phyloP scores from a whole-genome alignment of 2,797 vertebrate species.

The Enteromius anoplus region DNA sequence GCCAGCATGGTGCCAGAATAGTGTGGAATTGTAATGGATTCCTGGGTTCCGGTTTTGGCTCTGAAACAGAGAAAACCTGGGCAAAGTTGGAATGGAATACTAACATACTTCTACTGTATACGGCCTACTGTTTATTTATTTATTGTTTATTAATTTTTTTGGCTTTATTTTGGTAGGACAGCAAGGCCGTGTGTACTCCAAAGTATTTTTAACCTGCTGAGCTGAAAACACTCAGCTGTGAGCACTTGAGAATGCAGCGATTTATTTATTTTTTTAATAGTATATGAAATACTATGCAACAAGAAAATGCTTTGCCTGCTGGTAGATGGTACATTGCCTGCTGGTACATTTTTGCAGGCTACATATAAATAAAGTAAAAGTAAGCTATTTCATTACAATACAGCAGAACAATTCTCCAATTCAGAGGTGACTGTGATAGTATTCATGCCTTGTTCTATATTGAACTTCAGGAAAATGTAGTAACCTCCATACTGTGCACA shows the following conservation, averaged over 20 bases:
- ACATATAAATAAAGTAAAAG: no score
- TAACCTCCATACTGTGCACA: not conserved
- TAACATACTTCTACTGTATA: not conserved
- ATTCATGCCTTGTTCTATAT: not conserved
- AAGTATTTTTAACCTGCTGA: no score
- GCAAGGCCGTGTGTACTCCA: not conserved
- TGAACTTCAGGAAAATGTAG: not conserved
- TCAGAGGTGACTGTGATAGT: not conserved
- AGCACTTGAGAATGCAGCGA: no score
- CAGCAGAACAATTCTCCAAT: not conserved
- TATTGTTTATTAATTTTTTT: not conserved
- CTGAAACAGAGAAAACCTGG: not conserved
- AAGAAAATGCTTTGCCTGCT: not conserved
- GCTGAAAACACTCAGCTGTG: no score
- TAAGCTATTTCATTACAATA: not conserved
- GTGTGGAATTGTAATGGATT: not conserved
- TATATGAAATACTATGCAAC: not conserved
- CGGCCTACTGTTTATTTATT: not conserved
- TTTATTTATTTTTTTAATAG: not conserved
- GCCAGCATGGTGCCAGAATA: not conserved
- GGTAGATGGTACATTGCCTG: no score
- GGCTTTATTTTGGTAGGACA: not conserved
- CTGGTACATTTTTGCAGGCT: no score
- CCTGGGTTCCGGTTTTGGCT: not conserved
- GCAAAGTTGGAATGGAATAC: conserved; percentile 1